Base-by-base conservation (phyloP, 2,113 vertebrate genomes). In the Psephotus haematonotus region DNA sequence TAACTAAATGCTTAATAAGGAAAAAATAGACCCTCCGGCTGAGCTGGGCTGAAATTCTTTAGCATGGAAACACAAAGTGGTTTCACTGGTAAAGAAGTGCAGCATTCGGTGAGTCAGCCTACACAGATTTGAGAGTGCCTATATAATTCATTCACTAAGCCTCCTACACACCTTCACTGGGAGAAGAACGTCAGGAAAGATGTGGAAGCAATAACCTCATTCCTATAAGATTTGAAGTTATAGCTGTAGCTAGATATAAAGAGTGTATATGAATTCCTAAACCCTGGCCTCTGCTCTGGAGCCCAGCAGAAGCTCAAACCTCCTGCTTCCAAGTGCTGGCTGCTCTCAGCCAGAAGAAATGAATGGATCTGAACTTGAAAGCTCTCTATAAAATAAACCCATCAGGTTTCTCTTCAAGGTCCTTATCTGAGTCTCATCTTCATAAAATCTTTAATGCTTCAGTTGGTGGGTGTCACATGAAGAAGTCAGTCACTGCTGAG, bases 131-230 rank as follows among this genome's bases (percentile, higher is more conserved):
- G 64, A 47, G 70, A 9, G 28, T 90, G 55, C 93, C 33, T 87
- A 23, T 77, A 24, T n/a, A 86, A 94, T 75, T 78, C 50, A 92
- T 94, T 90, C 59, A 68, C 27, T 47, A 22, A 93, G 39, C 55
- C 86, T 83, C 82, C 63, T 29, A 72, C 29, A 13, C 37, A 22
- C 62, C 60, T 70, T 60, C 50, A 11, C 22, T 13, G 28, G 93
- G 63, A 81, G 46, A 82, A 75, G 49, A 88, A 60, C 88, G 82
- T 76, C 82, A 96, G 93, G 41, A 67, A 83, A 93, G 82, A 43
- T 67, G 49, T 90, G 52, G 80, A 12, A 84, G 82, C 33, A 13
- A 52, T 74, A 75, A 41, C 83, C 88, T 62, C 69, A 80, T 78
- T 92, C 29, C 80, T 86, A 17, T 53, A 83, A 44, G 68, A 86